Evolutionary conservation across 2,797 vertebrate species (phyloP).

Genomic region (Menidia menidia): DNA sequence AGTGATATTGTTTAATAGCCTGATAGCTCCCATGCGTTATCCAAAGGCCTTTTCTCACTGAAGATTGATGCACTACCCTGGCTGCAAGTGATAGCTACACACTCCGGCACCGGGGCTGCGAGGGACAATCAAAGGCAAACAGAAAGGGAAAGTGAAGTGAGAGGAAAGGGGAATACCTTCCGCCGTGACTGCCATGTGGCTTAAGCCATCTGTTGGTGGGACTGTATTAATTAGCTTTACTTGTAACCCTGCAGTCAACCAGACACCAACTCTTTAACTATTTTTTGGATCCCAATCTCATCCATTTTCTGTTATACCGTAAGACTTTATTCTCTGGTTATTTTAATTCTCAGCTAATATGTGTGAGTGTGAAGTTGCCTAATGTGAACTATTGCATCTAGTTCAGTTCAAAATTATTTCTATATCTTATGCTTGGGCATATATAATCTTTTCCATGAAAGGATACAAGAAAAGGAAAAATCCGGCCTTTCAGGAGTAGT

Average conservation of each 20-base stretch:
- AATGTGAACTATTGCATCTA: too few species aligned
- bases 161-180: constrained; percentile 73
- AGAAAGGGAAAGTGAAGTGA: constrained; percentile 58
- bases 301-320: neutral
- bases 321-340: too few species aligned
- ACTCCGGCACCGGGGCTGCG: constrained; percentile 11
- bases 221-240: constrained; percentile 86
- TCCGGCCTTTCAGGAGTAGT: too few species aligned
- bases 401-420: too few species aligned
- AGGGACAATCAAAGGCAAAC: constrained; percentile 63
- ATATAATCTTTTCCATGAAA: too few species aligned
- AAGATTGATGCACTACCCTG: constrained; percentile 72
- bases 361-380: too few species aligned
- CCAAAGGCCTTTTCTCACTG: constrained; percentile 58
- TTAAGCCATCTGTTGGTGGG: constrained; percentile 87
- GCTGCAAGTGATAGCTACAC: constrained; percentile 63
- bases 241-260: constrained; percentile 80
- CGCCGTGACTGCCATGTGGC: constrained; percentile 81
- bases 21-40: constrained; percentile 65
- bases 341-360: too few species aligned
- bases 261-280: constrained; percentile 61
- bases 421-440: too few species aligned
- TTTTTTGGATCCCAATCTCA: constrained; percentile 25
- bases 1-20: constrained; percentile 81
- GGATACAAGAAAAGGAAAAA: too few species aligned